Conservation (phyloP, 1,140 invertebrate genomes). For the Leucophenga varia region DNA sequence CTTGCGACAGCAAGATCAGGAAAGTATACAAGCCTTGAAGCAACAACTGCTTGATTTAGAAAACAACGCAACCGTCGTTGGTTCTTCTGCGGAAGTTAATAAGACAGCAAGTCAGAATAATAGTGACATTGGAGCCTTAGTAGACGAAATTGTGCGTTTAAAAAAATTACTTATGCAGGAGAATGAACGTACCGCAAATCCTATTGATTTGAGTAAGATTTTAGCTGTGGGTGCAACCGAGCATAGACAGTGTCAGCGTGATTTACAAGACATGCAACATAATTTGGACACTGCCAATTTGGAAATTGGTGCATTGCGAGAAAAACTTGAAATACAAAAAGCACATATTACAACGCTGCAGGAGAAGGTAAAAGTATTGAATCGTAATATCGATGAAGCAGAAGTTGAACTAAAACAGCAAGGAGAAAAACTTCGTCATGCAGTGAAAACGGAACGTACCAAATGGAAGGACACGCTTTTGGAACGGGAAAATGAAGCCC, state of each 20-base stretch:
- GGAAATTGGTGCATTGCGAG: slow-evolving; percentile 25
- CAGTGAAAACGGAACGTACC: slow-evolving; percentile 59
- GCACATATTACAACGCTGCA: slow-evolving; percentile 65
- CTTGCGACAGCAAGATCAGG: slow-evolving; percentile 71
- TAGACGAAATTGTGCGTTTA: slow-evolving; percentile 62
- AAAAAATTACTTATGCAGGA: slow-evolving; percentile 61
- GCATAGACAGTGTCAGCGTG: slow-evolving; percentile 57
- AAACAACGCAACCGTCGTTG: slow-evolving; percentile 36
- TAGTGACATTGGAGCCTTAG: slow-evolving; percentile 38
- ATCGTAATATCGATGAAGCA: slow-evolving; percentile 63
- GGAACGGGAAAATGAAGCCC: slow-evolving; percentile 60
- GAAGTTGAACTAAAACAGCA: slow-evolving; percentile 60
- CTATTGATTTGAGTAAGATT: slow-evolving; percentile 59
- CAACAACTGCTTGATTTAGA: slow-evolving; percentile 52
- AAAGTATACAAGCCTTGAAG: slow-evolving; percentile 72
- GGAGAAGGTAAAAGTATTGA: slow-evolving; percentile 66
- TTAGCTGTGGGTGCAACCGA: slow-evolving; percentile 44
- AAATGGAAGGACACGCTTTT: slow-evolving; percentile 63
- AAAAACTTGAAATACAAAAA: slow-evolving; percentile 56
- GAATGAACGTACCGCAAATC: slow-evolving; percentile 60
- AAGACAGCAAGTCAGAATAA: slow-evolving; percentile 26
- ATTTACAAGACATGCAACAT: slow-evolving; percentile 57
- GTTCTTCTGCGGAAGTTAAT: slow-evolving; percentile 8
- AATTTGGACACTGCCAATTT: slow-evolving; percentile 48
- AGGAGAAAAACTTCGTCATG: slow-evolving; percentile 58